Base-by-base conservation (phyloP, 2,113 vertebrate species). In the Etia nguti region DNA sequence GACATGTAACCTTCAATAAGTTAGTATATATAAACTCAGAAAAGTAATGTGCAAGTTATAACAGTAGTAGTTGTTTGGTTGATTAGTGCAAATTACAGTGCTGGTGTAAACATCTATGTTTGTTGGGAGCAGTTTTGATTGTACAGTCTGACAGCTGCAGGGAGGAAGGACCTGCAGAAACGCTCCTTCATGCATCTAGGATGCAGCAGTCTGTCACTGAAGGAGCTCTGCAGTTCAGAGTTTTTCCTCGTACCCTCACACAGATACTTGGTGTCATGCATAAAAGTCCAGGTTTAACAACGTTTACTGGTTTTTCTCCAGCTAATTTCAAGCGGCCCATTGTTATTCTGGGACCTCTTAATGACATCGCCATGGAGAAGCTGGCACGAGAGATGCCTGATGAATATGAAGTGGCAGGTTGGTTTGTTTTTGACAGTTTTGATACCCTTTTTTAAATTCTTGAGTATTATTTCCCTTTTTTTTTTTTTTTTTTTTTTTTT, bases 291-390 rank as follows among this genome's bases (percentile, higher is more conserved):
- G 81, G 86, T 90, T 80, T 56, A 81, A 89, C 36, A 22, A 12
- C 1, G 13, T 48, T 73, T 22, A 75, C 9, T 15, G 41, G 3
- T 91, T 79, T 90, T 52, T 87, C 56, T 88, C 10, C 96, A 99
- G 99, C 99, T 77, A 97, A 96, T 88, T 99, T 99, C 93, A 98
- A 97, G 94, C 96, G 99, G 2, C 99, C 99, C 0, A 97, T 99
- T 46, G 98, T 99, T 92, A 97, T 99, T 81, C 94, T 99, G 95
- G 99, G 99, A 29, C 98, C 99, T 10, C 97, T 99, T 2, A 96
- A 98, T 3, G 99, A 99, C 29, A 97, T 99, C 0, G 97, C 98
- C n/a, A 97, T 98, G 97, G 97, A 98, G 89, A 99, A 98, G 89
- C 90, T 99, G 94, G 94, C 94, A 41, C 93, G 43, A 0, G 98